phyloP scores from a whole-genome alignment of 2,888 invertebrate genomes.

The Hypolimnas misippus region DNA sequence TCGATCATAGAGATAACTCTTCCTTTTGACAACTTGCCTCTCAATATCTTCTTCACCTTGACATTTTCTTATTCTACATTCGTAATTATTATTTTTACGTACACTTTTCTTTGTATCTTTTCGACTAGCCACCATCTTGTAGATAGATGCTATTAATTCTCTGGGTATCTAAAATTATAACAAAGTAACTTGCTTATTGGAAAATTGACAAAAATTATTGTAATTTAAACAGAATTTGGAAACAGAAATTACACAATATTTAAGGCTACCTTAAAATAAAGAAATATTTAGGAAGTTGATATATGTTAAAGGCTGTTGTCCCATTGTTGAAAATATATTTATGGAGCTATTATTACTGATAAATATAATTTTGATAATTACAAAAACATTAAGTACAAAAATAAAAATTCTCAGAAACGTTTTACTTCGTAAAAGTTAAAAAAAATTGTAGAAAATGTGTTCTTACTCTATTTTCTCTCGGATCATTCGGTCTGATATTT shows the following conservation, averaged over 20 bases:
- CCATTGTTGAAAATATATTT: too few species aligned
- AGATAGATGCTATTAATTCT: constrained; percentile 89
- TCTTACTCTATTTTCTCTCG: constrained; percentile 87
- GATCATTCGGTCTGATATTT: constrained; percentile 92
- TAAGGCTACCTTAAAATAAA: too few species aligned
- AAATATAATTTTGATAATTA: not conserved
- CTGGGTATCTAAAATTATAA: constrained; percentile 85
- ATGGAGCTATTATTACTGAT: too few species aligned
- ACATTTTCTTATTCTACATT: constrained; percentile 64
- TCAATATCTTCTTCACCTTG: constrained; percentile 61
- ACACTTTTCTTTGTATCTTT: constrained; percentile 84
- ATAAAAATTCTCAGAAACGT: too few species aligned
- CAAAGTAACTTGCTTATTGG: not conserved
- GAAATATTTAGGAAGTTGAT: too few species aligned
- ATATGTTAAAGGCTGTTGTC: too few species aligned
- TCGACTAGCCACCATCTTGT: constrained; percentile 89
- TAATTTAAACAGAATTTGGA: too few species aligned
- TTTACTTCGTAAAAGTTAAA: too few species aligned
- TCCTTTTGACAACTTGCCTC: constrained; percentile 69
- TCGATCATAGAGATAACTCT: constrained; percentile 73
- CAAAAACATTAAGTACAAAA: not conserved
- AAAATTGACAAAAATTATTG: not conserved
- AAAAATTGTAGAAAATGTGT: not conserved
- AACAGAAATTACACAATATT: too few species aligned
- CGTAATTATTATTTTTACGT: constrained; percentile 76